Conservation (phyloP, 2,797 vertebrate genomes). For the Myotis planiceps region DNA sequence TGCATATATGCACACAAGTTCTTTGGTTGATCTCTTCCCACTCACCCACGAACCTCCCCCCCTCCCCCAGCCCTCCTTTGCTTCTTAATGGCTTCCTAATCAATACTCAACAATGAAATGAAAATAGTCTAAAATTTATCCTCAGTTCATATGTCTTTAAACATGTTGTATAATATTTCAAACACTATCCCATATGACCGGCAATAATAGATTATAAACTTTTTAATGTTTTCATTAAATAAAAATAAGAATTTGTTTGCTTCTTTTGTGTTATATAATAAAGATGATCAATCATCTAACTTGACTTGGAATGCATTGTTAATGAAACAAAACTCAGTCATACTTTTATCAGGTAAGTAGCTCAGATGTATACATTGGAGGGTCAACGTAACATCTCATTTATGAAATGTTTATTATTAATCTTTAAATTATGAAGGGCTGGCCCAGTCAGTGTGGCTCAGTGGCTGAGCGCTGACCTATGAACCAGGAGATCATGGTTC, state of each 20-base stretch:
- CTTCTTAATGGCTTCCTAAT: not conserved
- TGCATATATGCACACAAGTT: too few relatives aligned
- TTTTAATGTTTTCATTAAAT: not conserved
- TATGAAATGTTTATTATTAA: not conserved
- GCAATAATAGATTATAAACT: not conserved
- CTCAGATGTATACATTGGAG: not conserved
- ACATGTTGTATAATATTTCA: slow-evolving; percentile 11
- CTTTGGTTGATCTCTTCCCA: too few relatives aligned
- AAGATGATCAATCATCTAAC: not conserved
- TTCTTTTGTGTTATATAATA: not conserved
- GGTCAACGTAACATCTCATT: not conserved
- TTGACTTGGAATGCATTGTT: not conserved
- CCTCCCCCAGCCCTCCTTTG: too few relatives aligned
- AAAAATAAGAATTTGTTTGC: not conserved
- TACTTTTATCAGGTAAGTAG: slow-evolving; percentile 4
- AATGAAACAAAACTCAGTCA: slow-evolving; percentile 19
- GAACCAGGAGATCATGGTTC: too few relatives aligned
- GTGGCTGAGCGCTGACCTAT: too few relatives aligned
- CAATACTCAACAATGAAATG: not conserved
- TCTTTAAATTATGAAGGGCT: not conserved
- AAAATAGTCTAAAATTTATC: not conserved
- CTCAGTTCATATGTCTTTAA: not conserved
- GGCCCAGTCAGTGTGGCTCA: too few relatives aligned
- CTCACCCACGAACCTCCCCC: too few relatives aligned
- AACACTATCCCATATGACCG: not conserved